These are phyloP conservation scores for Strigamia crassipes DNA, from an alignment of 2,888 invertebrate genomes.

Conservation along the genomic window DNA sequence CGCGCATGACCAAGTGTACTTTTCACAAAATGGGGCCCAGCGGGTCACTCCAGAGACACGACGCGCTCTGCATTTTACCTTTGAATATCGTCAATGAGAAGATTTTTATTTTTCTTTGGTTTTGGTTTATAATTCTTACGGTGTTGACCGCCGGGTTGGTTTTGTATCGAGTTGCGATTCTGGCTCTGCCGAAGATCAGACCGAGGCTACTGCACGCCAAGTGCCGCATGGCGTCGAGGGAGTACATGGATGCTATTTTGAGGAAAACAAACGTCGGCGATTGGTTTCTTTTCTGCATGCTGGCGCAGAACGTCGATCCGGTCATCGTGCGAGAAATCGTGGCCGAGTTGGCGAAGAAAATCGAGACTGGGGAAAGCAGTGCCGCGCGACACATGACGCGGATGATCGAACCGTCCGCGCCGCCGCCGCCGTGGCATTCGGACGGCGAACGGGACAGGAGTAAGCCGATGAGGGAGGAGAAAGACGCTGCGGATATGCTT, in stretches of 20 bases:
- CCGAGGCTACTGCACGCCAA: slow-evolving; percentile 79
- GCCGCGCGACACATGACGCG: no score
- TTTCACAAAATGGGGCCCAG: slow-evolving; percentile 88
- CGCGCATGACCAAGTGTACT: slow-evolving; percentile 86
- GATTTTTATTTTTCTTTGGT: slow-evolving; percentile 91
- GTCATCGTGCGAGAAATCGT: slow-evolving; percentile 78
- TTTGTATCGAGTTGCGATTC: slow-evolving; percentile 71
- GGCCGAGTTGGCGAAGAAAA: slow-evolving; percentile 71
- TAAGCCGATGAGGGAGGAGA: no score
- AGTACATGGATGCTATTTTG: slow-evolving; percentile 69
- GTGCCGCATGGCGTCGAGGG: slow-evolving; percentile 71
- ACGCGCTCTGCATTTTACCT: slow-evolving; percentile 77
- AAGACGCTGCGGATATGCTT: no score
- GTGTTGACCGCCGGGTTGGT: slow-evolving; percentile 64
- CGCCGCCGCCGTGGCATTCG: no score
- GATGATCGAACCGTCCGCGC: no score
- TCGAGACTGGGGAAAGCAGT: slow-evolving; percentile 60
- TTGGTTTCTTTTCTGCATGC: slow-evolving; percentile 90
- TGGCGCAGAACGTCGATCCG: slow-evolving; percentile 86
- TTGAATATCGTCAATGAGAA: slow-evolving; percentile 61
- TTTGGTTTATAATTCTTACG: slow-evolving; percentile 85
- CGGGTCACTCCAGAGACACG: slow-evolving; percentile 84
- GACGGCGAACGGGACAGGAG: no score
- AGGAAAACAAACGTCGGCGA: slow-evolving; percentile 81
- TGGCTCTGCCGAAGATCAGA: slow-evolving; percentile 74